Evolutionary conservation across 1,140 invertebrate species (phyloP).

Genomic region (Bombus pyrosoma): DNA sequence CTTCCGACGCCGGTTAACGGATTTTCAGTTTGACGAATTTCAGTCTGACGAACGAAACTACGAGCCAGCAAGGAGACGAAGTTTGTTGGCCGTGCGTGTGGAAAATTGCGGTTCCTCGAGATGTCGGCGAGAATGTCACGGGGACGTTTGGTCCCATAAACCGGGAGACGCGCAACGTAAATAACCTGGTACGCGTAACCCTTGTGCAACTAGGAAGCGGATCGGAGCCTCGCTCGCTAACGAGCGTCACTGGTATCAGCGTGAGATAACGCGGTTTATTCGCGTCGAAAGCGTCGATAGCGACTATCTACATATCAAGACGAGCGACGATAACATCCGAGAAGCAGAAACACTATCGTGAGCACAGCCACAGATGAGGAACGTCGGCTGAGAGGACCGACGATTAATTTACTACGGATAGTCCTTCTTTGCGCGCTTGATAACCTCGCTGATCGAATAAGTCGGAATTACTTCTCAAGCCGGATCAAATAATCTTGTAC

Average conservation of each 20-base stretch:
- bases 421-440: constrained; percentile 5
- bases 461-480: not conserved
- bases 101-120: not conserved
- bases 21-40: not conserved
- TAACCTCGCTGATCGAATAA: not conserved
- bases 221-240: not conserved
- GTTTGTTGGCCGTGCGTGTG: too few species aligned
- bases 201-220: not conserved
- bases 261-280: constrained; percentile 25
- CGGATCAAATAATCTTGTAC: not conserved
- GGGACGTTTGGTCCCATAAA: not conserved
- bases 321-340: constrained; percentile 39
- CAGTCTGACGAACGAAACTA: not conserved
- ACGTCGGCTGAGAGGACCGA: constrained; percentile 21
- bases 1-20: too few species aligned
- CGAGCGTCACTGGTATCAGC: not conserved
- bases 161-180: not conserved
- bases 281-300: constrained; percentile 17
- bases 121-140: not conserved
- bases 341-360: constrained; percentile 39
- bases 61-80: not conserved
- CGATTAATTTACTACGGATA: constrained; percentile 39
- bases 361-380: constrained; percentile 52
- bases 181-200: too few species aligned
- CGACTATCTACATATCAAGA: constrained; percentile 10